phyloP scores from a whole-genome alignment of 2,113 vertebrate species.

The Ardeotis arabs region DNA sequence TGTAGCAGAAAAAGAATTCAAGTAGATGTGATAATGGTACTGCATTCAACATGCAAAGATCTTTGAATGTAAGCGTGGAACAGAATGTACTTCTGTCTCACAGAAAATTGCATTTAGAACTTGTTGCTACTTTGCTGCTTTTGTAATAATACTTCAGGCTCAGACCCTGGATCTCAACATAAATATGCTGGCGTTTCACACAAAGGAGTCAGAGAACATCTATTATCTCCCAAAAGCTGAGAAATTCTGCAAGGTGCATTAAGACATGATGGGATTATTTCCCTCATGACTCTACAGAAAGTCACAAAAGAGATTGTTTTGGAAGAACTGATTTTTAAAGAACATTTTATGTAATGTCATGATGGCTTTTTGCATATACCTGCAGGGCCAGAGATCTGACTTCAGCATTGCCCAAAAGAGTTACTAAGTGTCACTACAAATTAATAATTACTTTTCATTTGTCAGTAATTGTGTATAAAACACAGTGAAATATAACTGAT shows the following conservation, averaged over 20 bases:
- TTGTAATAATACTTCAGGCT: constrained; percentile 55
- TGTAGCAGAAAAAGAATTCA: constrained; percentile 4
- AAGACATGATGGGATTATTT: constrained; percentile 1
- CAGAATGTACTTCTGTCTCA: constrained; percentile 46
- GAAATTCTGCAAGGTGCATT: constrained; percentile 10
- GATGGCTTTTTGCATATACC: not conserved
- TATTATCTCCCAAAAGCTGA: constrained; percentile 39
- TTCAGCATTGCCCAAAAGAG: not conserved
- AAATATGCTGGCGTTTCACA: constrained; percentile 40
- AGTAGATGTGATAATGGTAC: constrained; percentile 52
- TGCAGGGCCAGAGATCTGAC: not conserved
- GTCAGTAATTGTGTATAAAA: not conserved
- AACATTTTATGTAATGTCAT: not conserved
- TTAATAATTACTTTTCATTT: not conserved
- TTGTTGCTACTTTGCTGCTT: constrained; percentile 16
- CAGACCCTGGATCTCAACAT: constrained; percentile 43
- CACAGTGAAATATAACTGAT: not conserved
- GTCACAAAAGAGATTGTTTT: constrained; percentile 2
- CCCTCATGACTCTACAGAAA: not conserved
- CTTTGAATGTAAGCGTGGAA: constrained; percentile 34
- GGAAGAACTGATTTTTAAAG: not conserved
- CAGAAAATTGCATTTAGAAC: constrained; percentile 56
- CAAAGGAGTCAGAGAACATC: constrained; percentile 50
- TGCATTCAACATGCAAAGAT: constrained; percentile 59
- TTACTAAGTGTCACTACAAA: not conserved